A percentile compares a stretch with the other conserved stretches of the same genome.
phyloP scores from a whole-genome alignment of 2,797 vertebrate genomes.

The Selene dorsalis region DNA sequence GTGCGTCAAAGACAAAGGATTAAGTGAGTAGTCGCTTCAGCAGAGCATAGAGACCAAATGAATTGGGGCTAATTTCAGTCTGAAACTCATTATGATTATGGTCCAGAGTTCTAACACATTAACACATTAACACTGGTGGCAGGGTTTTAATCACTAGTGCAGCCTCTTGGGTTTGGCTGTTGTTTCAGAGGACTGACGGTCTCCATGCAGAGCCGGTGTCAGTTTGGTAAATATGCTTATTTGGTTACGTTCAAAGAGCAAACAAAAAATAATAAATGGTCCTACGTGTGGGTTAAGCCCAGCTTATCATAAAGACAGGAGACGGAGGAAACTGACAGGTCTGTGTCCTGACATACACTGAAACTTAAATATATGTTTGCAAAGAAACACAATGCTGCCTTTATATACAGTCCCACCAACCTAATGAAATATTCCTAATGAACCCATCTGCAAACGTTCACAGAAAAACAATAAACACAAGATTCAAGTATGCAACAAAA shows the following conservation, averaged over 20 bases:
- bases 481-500: too few relatives aligned
- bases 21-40: slow-evolving; percentile 28
- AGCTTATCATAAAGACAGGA: too few relatives aligned
- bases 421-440: too few relatives aligned
- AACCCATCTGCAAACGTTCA: too few relatives aligned
- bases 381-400: too few relatives aligned
- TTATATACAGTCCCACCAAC: too few relatives aligned
- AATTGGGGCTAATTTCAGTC: slow-evolving; percentile 29
- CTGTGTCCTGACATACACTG: too few relatives aligned
- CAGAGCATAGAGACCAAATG: slow-evolving; percentile 33
- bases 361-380: too few relatives aligned
- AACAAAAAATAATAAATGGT: not conserved
- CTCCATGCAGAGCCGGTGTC: not conserved
- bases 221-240: not conserved
- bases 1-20: slow-evolving; percentile 25
- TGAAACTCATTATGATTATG: slow-evolving; percentile 45
- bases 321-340: not conserved
- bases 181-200: too few relatives aligned
- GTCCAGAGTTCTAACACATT: slow-evolving; percentile 9
- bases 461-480: too few relatives aligned
- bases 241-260: not conserved
- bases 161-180: not conserved
- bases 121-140: slow-evolving; percentile 13
- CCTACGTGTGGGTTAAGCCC: not conserved
- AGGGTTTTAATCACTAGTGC: slow-evolving; percentile 16